These are phyloP conservation scores for Bubo scandiacus DNA, from an alignment of 2,113 vertebrate species.

Conservation along the genomic window DNA sequence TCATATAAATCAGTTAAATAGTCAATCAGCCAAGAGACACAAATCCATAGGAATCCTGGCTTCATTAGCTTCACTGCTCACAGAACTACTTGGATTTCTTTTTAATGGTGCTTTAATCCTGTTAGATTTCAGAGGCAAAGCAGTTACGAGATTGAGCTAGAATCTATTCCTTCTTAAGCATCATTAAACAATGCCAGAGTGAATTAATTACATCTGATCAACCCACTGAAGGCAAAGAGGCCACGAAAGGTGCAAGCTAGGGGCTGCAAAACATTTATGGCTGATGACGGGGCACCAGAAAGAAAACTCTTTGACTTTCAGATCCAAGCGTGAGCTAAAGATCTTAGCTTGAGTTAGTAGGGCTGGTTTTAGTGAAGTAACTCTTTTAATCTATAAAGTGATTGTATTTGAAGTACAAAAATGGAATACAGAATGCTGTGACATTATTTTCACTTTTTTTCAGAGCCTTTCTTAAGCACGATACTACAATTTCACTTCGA, in stretches of 20 bases:
- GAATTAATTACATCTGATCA: conserved; percentile 38
- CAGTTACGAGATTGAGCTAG: not conserved
- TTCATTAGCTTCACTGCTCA: not conserved
- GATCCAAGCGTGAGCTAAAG: not conserved
- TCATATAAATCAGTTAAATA: conserved; percentile 20
- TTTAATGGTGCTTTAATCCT: conserved; percentile 11
- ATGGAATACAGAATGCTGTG: not conserved
- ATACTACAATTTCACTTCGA: not conserved
- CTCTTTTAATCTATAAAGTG: not conserved
- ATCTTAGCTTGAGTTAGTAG: not conserved
- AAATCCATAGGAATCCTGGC: conserved; percentile 27
- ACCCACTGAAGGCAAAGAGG: not conserved
- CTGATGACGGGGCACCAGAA: not conserved
- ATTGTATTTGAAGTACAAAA: not conserved
- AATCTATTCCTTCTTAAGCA: not conserved
- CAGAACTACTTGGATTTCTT: not conserved
- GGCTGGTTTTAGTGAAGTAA: not conserved
- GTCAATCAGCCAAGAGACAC: conserved; percentile 3
- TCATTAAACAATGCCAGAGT: conserved; percentile 2
- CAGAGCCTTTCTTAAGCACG: not conserved
- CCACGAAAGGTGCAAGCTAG: not conserved
- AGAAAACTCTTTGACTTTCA: not conserved
- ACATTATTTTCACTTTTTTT: not conserved
- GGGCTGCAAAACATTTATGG: not conserved
- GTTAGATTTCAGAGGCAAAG: conserved; percentile 1